These are phyloP conservation scores for Eilema griseolum DNA, from an alignment of 2,888 invertebrate genomes.

Conservation along the genomic window DNA sequence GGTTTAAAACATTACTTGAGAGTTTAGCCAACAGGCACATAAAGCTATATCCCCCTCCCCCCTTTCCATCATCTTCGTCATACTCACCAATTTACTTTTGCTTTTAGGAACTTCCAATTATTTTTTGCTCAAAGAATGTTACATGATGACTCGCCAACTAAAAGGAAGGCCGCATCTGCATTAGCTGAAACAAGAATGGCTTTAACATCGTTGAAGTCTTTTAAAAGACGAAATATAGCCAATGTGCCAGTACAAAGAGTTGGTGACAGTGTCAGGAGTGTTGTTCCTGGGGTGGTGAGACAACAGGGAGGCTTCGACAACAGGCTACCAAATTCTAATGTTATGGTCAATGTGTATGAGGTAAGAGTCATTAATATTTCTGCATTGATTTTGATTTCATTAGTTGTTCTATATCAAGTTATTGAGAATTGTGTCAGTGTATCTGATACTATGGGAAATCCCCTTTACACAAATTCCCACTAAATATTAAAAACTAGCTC, in stretches of 20 bases:
- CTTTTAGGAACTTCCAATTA: conserved; percentile 90
- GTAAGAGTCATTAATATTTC: conserved; percentile 59
- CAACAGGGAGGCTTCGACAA: conserved; percentile 76
- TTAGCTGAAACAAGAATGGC: conserved; percentile 92
- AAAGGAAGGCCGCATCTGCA: conserved; percentile 86
- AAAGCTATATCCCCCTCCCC: no score
- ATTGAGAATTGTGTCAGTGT: no score
- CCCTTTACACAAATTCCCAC: no score
- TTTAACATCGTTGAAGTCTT: conserved; percentile 91
- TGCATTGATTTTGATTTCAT: background rate
- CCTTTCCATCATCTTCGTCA: background rate
- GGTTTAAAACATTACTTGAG: no score
- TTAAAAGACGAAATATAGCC: conserved; percentile 86
- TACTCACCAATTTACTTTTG: background rate
- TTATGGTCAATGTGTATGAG: conserved; percentile 87
- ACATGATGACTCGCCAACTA: conserved; percentile 88
- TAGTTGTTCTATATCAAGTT: no score
- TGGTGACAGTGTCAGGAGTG: conserved; percentile 86
- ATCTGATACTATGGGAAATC: no score
- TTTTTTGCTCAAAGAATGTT: conserved; percentile 90
- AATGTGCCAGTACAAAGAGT: conserved; percentile 82
- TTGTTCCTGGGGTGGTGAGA: conserved; percentile 84
- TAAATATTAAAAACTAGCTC: no score
- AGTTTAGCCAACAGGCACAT: background rate
- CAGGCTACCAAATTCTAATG: conserved; percentile 78